phyloP scores from a whole-genome alignment of 2,888 invertebrate species.

The Drosophila diplacantha region DNA sequence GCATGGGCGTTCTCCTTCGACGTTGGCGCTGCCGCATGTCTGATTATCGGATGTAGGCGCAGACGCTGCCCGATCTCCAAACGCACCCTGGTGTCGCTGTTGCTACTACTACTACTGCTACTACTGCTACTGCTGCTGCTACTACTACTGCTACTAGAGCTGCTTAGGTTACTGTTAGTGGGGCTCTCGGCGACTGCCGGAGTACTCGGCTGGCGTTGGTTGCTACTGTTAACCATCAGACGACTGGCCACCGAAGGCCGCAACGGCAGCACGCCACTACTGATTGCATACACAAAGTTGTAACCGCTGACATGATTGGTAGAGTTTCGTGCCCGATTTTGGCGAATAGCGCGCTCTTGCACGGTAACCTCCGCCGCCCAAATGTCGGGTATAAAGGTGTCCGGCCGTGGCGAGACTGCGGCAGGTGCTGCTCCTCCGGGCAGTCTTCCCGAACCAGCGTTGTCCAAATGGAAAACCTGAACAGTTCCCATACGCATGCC shows the following conservation, averaged over 20 bases:
- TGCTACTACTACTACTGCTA: constrained; percentile 29
- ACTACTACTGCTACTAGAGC: constrained; percentile 35
- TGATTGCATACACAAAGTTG: constrained; percentile 77
- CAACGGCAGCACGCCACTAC: constrained; percentile 75
- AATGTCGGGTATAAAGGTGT: constrained; percentile 76
- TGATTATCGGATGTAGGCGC: constrained; percentile 51
- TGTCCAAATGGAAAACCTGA: constrained; percentile 34
- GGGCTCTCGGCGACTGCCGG: constrained; percentile 33
- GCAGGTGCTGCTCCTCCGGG: constrained; percentile 3
- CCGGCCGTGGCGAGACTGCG: constrained; percentile 33
- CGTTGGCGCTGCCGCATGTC: not conserved
- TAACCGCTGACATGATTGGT: constrained; percentile 73
- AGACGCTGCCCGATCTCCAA: constrained; percentile 44
- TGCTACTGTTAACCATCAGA: constrained; percentile 19
- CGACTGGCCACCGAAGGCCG: constrained; percentile 36
- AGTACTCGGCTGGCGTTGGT: constrained; percentile 12
- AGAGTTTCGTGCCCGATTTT: constrained; percentile 69
- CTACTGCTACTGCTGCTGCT: constrained; percentile 17
- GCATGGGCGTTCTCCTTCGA: constrained; percentile 41
- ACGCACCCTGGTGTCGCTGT: constrained; percentile 41
- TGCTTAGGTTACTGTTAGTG: constrained; percentile 27
- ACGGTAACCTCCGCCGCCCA: constrained; percentile 78
- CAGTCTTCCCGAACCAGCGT: constrained; percentile 15
- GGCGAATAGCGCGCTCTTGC: constrained; percentile 75
- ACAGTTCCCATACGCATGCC: constrained; percentile 17